Conservation (phyloP, 2,888 invertebrate genomes). For the Allophyes oxyacanthae region DNA sequence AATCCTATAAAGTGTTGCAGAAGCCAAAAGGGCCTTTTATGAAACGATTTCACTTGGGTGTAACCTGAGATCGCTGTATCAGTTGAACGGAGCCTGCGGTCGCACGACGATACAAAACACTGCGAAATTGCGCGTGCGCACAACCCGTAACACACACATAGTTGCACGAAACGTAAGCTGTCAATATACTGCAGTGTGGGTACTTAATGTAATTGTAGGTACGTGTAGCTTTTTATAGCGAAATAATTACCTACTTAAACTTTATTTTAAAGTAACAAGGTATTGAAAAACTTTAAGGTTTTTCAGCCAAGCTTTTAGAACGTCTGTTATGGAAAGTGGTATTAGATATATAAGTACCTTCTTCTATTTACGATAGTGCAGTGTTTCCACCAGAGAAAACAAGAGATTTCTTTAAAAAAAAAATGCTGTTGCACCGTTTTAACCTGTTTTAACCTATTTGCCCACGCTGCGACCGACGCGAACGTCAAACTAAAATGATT, state of each 20-base stretch:
- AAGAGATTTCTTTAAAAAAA: too few relatives aligned
- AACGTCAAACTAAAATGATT: too few relatives aligned
- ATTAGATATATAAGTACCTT: too few relatives aligned
- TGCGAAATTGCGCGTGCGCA: slow-evolving; percentile 74
- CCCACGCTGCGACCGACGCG: too few relatives aligned
- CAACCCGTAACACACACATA: slow-evolving; percentile 64
- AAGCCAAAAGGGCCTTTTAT: slow-evolving; percentile 68
- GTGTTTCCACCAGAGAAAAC: too few relatives aligned
- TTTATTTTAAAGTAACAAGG: background rate
- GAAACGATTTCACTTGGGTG: slow-evolving; percentile 74
- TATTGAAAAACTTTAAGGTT: slow-evolving; percentile 1
- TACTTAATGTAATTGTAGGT: slow-evolving; percentile 15
- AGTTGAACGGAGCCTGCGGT: slow-evolving; percentile 76
- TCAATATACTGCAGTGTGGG: slow-evolving; percentile 27
- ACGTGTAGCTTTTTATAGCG: slow-evolving; percentile 27
- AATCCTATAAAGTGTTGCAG: slow-evolving; percentile 61
- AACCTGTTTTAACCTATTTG: too few relatives aligned
- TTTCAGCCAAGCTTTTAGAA: slow-evolving; percentile 3
- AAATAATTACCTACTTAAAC: slow-evolving; percentile 24
- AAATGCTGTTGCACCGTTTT: too few relatives aligned
- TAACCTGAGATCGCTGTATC: slow-evolving; percentile 68
- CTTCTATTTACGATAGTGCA: too few relatives aligned
- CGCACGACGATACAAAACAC: slow-evolving; percentile 71
- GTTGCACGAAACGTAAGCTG: slow-evolving; percentile 41
- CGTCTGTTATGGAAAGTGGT: background rate